Evolutionary conservation across 2,888 invertebrate genomes (phyloP).

Genomic region (Scrobipalpa atriplicella): DNA sequence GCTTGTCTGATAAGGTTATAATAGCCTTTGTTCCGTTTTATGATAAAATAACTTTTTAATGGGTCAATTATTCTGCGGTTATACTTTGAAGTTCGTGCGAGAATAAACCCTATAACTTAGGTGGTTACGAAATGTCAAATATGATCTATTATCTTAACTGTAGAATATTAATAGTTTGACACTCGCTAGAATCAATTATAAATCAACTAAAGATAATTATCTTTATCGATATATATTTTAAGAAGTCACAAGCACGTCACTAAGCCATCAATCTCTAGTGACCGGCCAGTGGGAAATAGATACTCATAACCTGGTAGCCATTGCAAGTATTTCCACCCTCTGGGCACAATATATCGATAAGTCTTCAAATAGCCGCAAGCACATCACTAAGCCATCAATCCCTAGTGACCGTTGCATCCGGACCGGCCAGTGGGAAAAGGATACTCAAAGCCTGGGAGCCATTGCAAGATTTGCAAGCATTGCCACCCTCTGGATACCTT

Average conservation of each 20-base stretch:
- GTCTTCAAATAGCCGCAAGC: constrained; percentile 19
- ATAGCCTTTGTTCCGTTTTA: neutral
- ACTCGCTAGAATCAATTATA: too few species aligned
- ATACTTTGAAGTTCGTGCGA: too few species aligned
- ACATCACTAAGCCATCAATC: constrained; percentile 38
- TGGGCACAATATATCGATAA: neutral
- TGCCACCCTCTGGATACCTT: neutral
- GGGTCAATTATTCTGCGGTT: too few species aligned
- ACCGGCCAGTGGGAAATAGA: constrained; percentile 42
- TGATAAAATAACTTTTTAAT: neutral
- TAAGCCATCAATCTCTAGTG: constrained; percentile 51
- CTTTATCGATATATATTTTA: neutral
- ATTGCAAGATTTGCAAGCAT: neutral
- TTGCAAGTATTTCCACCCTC: neutral
- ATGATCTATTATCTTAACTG: too few species aligned
- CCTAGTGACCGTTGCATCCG: constrained; percentile 72
- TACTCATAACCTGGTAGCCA: neutral
- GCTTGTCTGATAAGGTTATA: neutral
- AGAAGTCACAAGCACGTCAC: constrained; percentile 33
- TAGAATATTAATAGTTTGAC: too few species aligned
- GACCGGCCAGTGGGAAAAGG: constrained; percentile 35
- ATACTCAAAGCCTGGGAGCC: neutral
- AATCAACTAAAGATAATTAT: too few species aligned
- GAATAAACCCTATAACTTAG: too few species aligned
- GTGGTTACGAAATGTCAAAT: too few species aligned